Conservation (phyloP, 2,797 vertebrate genomes). For the Molossus alvarezi region DNA sequence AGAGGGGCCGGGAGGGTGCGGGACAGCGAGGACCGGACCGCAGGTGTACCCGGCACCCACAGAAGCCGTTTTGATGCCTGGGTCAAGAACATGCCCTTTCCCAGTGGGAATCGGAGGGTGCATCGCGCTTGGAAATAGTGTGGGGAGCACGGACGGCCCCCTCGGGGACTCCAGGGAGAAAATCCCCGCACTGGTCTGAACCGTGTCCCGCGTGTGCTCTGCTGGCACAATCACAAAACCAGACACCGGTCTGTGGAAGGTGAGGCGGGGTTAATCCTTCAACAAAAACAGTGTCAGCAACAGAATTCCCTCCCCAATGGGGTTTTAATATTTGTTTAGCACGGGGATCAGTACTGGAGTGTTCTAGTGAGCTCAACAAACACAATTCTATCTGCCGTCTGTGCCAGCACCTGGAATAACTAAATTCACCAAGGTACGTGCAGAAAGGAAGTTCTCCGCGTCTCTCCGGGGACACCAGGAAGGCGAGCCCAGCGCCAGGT, state of each 20-base stretch:
- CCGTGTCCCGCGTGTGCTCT: background rate
- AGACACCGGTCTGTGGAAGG: background rate
- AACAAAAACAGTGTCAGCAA: background rate
- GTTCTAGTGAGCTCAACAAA: background rate
- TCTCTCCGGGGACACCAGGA: background rate
- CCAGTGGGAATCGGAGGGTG: constrained; percentile 14
- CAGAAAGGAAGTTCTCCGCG: background rate
- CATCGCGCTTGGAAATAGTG: constrained; percentile 74
- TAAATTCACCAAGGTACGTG: background rate
- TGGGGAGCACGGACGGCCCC: constrained; percentile 67
- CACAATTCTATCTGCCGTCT: background rate
- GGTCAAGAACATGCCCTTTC: constrained; percentile 66
- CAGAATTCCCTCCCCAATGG: background rate
- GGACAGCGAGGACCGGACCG: constrained; percentile 68
- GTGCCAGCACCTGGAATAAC: background rate
- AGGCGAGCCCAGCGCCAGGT: background rate
- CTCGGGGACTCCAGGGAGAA: constrained; percentile 76
- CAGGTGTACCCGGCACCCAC: constrained; percentile 74
- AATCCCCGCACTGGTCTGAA: background rate
- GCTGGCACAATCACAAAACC: background rate
- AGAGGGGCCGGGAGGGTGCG: constrained; percentile 41
- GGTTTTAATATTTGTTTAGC: constrained; percentile 8
- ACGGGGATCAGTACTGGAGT: background rate
- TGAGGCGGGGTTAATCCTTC: constrained; percentile 28
- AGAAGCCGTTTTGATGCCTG: constrained; percentile 34